Evolutionary conservation across 2,888 invertebrate species (phyloP).

Genomic region (Leucoma salicis): DNA sequence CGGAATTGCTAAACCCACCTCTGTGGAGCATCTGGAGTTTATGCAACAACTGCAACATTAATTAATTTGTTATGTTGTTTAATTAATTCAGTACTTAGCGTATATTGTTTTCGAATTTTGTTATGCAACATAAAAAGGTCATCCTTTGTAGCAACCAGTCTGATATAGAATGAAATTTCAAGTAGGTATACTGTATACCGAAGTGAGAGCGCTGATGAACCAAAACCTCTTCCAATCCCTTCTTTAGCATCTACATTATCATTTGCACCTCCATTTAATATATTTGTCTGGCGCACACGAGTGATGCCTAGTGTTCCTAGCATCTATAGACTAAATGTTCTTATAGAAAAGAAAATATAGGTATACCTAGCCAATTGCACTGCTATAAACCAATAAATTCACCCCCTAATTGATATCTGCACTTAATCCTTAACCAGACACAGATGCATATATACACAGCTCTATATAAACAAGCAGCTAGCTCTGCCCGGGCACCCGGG

Average conservation of each 20-base stretch:
- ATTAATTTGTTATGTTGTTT: neutral
- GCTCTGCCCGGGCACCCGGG: conserved; percentile 13
- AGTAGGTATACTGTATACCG: too few relatives aligned
- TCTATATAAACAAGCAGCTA: conserved; percentile 5
- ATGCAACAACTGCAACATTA: conserved; percentile 3
- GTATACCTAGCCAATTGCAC: neutral
- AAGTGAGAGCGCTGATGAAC: too few relatives aligned
- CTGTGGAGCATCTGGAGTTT: conserved; percentile 46
- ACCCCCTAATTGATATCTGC: conserved; percentile 11
- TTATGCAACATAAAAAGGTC: too few relatives aligned
- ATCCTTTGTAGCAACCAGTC: too few relatives aligned
- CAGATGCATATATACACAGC: neutral
- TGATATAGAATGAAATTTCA: too few relatives aligned
- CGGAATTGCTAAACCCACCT: conserved; percentile 63
- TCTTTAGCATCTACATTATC: too few relatives aligned
- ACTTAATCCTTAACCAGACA: conserved; percentile 11
- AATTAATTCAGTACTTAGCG: neutral
- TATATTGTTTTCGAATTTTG: neutral
- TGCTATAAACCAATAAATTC: neutral
- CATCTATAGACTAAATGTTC: too few relatives aligned
- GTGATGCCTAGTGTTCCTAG: too few relatives aligned
- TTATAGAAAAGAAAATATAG: too few relatives aligned
- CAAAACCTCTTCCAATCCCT: too few relatives aligned
- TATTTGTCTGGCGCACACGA: too few relatives aligned
- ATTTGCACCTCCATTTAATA: too few relatives aligned